phyloP scores from a whole-genome alignment of 2,113 vertebrate species.

The Hippoglossus stenolepis region DNA sequence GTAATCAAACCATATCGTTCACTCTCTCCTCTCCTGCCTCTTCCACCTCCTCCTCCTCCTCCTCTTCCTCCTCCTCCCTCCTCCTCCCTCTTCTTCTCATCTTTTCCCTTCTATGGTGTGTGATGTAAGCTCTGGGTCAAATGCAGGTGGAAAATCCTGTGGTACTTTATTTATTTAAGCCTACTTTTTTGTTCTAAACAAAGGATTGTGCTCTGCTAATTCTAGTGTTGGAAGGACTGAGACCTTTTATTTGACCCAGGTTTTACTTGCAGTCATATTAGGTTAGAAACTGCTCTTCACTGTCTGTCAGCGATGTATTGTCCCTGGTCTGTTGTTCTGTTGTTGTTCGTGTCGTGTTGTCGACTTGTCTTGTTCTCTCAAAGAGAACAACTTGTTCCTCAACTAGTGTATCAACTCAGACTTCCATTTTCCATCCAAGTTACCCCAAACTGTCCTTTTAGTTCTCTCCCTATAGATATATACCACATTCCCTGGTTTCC shows the following conservation, averaged over 20 bases:
- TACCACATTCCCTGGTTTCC: neutral
- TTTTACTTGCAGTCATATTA: conserved; percentile 50
- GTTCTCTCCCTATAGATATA: neutral
- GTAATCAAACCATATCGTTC: conserved; percentile 88
- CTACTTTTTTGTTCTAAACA: conserved; percentile 9
- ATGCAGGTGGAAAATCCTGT: conserved; percentile 31
- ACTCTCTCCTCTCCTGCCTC: conserved; percentile 50
- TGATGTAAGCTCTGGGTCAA: conserved; percentile 62
- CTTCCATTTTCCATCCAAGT: neutral
- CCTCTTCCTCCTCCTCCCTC: conserved; percentile 5
- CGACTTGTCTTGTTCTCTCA: conserved; percentile 58
- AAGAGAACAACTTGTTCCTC: conserved; percentile 42
- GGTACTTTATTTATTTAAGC: conserved; percentile 16
- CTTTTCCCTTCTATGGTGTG: conserved; percentile 35
- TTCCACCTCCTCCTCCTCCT: conserved; percentile 9
- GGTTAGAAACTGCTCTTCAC: conserved; percentile 49
- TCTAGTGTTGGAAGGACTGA: conserved; percentile 8
- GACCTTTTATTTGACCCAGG: conserved; percentile 56
- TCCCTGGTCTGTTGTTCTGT: conserved; percentile 53
- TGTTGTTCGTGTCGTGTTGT: conserved; percentile 66
- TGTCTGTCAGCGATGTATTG: conserved; percentile 67
- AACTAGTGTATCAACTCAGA: conserved; percentile 11
- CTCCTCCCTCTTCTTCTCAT: conserved; percentile 1
- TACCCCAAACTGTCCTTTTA: conserved; percentile 4
- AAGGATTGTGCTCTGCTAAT: conserved; percentile 2